Conservation (phyloP, 2,797 vertebrate species). For the Fratercula arctica region DNA sequence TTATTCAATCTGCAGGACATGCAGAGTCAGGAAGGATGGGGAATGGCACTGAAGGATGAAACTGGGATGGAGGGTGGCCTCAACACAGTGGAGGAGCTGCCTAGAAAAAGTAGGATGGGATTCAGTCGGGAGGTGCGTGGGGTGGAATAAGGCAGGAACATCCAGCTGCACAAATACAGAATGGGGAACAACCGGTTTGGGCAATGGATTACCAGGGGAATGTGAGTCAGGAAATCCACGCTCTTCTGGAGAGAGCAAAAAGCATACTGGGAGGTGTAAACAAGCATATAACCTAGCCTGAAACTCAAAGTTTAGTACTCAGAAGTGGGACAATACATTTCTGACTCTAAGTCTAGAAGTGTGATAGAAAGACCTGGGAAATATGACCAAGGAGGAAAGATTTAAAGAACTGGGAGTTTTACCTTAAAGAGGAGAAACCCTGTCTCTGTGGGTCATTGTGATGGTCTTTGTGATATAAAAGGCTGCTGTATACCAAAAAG, state of each 20-base stretch:
- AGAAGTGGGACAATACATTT: background rate
- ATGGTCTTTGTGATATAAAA: background rate
- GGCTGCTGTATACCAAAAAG: background rate
- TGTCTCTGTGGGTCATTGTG: background rate
- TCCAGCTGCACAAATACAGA: background rate
- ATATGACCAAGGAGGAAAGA: background rate
- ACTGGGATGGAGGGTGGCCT: background rate
- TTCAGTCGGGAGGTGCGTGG: rapidly evolving
- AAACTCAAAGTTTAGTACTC: background rate
- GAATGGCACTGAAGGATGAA: background rate
- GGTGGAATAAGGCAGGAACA: background rate
- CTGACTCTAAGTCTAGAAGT: background rate
- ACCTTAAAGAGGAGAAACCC: background rate
- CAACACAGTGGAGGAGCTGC: background rate
- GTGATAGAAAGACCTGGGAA: background rate
- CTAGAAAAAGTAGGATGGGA: background rate
- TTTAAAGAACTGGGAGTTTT: background rate
- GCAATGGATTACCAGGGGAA: conserved; percentile 3
- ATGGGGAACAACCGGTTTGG: conserved; percentile 42
- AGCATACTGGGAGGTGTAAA: background rate
- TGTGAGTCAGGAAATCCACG: conserved; percentile 50
- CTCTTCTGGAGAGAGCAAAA: background rate
- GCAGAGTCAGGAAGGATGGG: background rate
- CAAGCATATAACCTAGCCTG: background rate
- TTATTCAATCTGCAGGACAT: background rate